Base-by-base conservation (phyloP, 1,140 invertebrate species). In the Cydia strobilella region DNA sequence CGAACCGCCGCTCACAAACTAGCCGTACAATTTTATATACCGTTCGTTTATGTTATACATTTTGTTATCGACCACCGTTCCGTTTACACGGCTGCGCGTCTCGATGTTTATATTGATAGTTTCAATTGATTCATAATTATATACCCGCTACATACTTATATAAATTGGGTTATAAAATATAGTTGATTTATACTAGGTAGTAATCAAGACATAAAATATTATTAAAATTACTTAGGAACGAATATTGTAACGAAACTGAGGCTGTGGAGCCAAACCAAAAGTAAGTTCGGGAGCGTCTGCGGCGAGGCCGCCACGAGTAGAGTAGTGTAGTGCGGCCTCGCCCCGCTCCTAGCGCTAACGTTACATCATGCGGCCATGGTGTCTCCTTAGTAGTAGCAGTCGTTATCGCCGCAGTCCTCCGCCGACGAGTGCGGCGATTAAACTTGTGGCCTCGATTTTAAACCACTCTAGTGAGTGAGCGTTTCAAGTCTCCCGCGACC, bases 311-410 rank as follows among this genome's bases (percentile, higher is more conserved):
- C 15, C 63, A 13, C 35, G 62, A 63, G 25, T 23, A 31, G 35
- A 27, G 27, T 27, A 31, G 31, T 4, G 42, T 45, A 39, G 35
- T 10, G 35, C 35, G 35, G 35, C 35, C 35, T 3, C 48, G 48
- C 15, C n/a, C 42, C 27, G 72, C 25, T 12, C 71, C 39, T 79
- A 76, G 81, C 80, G 76, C 66, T 79, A 77, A 39, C 48, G 88
- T 89, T 90, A 75, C 89, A 90, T 86, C 89, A 90, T 90, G 90
- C 90, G 90, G 90, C 90, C 90, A 92, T 92, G 90, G 80, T 90
- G 89, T 84, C 82, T 81, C 84, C 69, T 82, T 90, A 90, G 84
- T 81, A 84, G 51, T 88, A 88, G 85, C 77, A 75, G 42, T 76
- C 77, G 79, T 79, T 79, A 82, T 81, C 83, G 85, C 84, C 85